phyloP scores from a whole-genome alignment of 2,113 vertebrate genomes.

The Ceuthmochares aereus region DNA sequence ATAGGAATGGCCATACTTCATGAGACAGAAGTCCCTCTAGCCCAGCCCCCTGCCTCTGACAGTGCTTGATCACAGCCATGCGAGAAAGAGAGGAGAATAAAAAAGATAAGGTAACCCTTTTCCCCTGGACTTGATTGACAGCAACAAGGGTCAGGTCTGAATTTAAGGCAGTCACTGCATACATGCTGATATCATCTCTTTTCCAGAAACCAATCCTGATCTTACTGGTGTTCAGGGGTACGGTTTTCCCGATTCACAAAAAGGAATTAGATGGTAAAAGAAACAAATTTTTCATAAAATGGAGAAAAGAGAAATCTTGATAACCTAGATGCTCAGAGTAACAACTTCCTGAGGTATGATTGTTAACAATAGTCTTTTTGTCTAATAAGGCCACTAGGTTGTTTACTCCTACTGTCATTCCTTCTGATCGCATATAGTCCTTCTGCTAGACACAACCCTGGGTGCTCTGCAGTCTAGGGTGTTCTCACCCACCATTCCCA shows the following conservation, averaged over 20 bases:
- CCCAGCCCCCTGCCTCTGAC: neutral
- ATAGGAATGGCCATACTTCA: neutral
- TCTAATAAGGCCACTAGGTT: neutral
- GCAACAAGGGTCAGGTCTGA: neutral
- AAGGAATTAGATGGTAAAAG: neutral
- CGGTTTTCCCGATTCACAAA: neutral
- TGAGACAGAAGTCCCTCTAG: neutral
- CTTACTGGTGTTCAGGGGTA: neutral
- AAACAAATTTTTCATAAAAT: neutral
- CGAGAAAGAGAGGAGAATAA: neutral
- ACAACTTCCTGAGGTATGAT: neutral
- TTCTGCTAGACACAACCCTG: neutral
- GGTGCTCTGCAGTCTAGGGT: neutral
- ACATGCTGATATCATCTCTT: neutral
- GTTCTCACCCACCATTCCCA: neutral
- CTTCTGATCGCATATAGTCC: neutral
- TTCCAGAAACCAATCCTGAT: neutral
- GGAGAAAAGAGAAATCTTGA: neutral
- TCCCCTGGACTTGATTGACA: neutral
- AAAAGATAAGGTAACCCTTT: neutral
- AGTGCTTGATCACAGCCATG: neutral
- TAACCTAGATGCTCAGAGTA: neutral
- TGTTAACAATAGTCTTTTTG: neutral
- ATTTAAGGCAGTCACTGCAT: neutral
- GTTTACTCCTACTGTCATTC: neutral